phyloP scores from a whole-genome alignment of 2,797 vertebrate genomes.

The Enteromius fasciolatus region DNA sequence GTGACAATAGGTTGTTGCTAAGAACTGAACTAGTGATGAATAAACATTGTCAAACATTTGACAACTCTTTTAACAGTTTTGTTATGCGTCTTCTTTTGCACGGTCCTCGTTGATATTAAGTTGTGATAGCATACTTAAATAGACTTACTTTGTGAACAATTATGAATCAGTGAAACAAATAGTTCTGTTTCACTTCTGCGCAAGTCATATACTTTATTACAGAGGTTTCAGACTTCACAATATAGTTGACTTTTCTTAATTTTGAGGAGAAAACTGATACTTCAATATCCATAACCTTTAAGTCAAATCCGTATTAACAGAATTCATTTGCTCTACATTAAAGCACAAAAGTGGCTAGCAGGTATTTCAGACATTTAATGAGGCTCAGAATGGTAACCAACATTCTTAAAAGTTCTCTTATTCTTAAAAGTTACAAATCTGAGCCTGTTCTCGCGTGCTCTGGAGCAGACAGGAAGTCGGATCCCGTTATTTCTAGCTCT shows the following conservation, averaged over 20 bases:
- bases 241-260: background rate
- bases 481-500: background rate
- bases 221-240: background rate
- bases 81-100: background rate
- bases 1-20: conserved; percentile 10
- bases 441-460: too few relatives aligned
- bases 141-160: background rate
- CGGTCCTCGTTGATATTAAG: background rate
- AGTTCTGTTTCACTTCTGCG: background rate
- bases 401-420: too few relatives aligned
- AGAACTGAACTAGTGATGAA: conserved; percentile 30
- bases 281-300: background rate
- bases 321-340: too few relatives aligned
- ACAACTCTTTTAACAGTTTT: background rate
- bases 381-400: too few relatives aligned
- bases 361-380: too few relatives aligned
- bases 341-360: too few relatives aligned
- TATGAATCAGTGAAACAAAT: background rate
- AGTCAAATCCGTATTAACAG: too few relatives aligned
- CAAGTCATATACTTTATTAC: background rate
- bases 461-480: too few relatives aligned
- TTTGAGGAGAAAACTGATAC: background rate
- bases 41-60: conserved; percentile 4
- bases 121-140: background rate
- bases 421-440: too few relatives aligned